phyloP scores from a whole-genome alignment of 2,888 invertebrate genomes.

The Ferrisia virgata region DNA sequence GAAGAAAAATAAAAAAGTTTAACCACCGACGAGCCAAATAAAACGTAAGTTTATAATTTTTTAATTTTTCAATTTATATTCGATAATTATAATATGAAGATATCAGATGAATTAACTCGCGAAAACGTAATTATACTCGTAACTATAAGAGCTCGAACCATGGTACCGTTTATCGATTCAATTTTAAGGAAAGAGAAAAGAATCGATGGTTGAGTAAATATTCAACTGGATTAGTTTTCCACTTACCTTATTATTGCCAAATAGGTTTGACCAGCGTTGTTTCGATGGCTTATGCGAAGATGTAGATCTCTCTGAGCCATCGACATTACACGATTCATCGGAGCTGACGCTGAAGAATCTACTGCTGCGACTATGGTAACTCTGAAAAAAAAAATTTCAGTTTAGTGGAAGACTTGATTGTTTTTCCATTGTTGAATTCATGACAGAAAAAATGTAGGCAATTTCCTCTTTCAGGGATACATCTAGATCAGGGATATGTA shows the following conservation, averaged over 20 bases:
- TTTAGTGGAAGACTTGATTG: no score
- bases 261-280: conserved; percentile 70
- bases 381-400: conserved; percentile 50
- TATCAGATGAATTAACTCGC: neutral
- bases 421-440: no score
- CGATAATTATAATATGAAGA: neutral
- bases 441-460: no score
- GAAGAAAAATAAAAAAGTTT: neutral
- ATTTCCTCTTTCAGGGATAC: no score
- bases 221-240: neutral
- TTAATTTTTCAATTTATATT: conserved; percentile 25
- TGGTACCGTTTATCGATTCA: no score
- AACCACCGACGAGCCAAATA: neutral
- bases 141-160: no score
- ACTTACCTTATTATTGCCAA: conserved; percentile 62
- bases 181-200: no score
- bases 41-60: neutral
- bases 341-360: conserved; percentile 58
- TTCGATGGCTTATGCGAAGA: conserved; percentile 57
- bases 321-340: conserved; percentile 56
- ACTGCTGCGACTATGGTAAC: conserved; percentile 54
- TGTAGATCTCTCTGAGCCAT: conserved; percentile 51
- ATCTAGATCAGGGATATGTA: no score
- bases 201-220: neutral
- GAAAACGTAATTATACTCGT: neutral